Base-by-base conservation (phyloP, 2,888 invertebrate species). In the Hypena proboscidalis region DNA sequence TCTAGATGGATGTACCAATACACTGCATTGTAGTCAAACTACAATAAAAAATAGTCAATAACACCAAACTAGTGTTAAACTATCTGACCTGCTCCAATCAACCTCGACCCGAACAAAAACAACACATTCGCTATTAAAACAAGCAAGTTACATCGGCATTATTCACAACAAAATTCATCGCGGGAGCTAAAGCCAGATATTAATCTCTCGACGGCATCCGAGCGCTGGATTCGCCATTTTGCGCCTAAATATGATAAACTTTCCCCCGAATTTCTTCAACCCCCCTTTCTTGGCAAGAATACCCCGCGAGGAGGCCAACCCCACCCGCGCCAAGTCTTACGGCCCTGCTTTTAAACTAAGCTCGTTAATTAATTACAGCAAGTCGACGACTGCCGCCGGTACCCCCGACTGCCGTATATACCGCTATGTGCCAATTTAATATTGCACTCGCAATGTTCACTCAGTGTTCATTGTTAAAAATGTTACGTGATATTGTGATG, bases 311-410 rank as follows among this genome's bases (percentile, higher is more conserved):
- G 76, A 77, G 69, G 57, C 68, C 56, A 64, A 49, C 45, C 50
- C 65, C 67, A 70, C 80, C 81, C 80, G 67, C 77, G 81, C 81
- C 84, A 80, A 83, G 89, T 85, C 89, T 90, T 90, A 90, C 86
- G 85, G 85, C 90, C 90, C 90, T 87, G 90, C 90, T 91, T 91
- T 91, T 90, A 90, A 91, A 91, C 90, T 91, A 91, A 91, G 91
- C 91, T 90, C 90, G 91, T 91, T 91, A 91, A 91, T 91, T 91
- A 91, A 91, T 91, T 91, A 91, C 88, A 86, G 87, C 84, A 86
- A 90, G 89, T 88, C 88, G 87, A 74, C 83, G 86, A 76, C 84
- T 82, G 74, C 78, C 72, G 81, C 80, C 86, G 84, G 80, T 82
- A 82, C 78, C 80, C 78, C 83, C 77, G 77, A 81, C 78, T 80